Base-by-base conservation (phyloP, 2,888 invertebrate species). In the Willowsia nigromaculata region DNA sequence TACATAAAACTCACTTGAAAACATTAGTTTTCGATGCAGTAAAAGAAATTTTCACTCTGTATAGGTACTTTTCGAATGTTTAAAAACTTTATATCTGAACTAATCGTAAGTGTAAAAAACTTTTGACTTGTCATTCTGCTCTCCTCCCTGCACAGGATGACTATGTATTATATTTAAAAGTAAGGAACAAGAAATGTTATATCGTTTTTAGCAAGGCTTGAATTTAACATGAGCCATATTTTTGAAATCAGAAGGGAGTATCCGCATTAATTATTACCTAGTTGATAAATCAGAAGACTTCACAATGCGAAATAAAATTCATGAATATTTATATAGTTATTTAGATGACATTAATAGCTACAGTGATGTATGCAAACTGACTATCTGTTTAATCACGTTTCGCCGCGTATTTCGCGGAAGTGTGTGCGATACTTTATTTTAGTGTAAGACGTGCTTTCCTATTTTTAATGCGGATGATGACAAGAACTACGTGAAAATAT, bases 361-460 rank as follows among this genome's bases (percentile, higher is more conserved):
- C n/a, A n/a, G n/a, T n/a, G n/a, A n/a, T n/a, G n/a, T n/a, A n/a
- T 59, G 50, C 50, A 40, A 40, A 9, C 5, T 40, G 40, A 40
- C 9, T 40, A 40, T 40, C 40, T 40, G 40, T 40, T 65, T 65
- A 65, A 65, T 65, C 65, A 65, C 65, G 65, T 65, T 18, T n/a
- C n/a, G n/a, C n/a, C n/a, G 37, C 13, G 0, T 50, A 37, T 65
- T 65, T 65, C 18, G 7, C 18, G 37, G 65, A 65, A 65, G 37
- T 65, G 65, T 65, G 65, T 59, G 59, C 65, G 65, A 18, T 65
- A 65, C 37, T 65, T 37, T n/a, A 65, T 7, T 5, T 7, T 40
- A 40, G n/a, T 40, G n/a, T 25, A 59, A n/a, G n/a, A n/a, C 59
- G 59, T 59, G 59, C 56, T 59, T 27, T 59, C 59, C 59, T 59